phyloP scores from a whole-genome alignment of 2,888 invertebrate genomes.

The Volucella bombylans region DNA sequence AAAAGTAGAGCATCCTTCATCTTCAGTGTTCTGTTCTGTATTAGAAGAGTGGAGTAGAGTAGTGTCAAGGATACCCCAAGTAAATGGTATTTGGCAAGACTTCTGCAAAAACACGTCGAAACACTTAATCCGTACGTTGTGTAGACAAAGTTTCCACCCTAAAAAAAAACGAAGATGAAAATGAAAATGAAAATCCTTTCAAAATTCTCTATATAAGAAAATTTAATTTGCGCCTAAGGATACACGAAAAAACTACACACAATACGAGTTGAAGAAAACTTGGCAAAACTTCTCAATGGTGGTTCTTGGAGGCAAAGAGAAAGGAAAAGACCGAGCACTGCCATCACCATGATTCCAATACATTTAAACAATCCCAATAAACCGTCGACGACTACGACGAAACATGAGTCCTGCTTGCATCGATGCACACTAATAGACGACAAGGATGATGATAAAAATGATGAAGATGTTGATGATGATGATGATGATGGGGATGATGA shows the following conservation, averaged over 20 bases:
- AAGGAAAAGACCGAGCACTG: slow-evolving; percentile 12
- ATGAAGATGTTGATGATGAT: slow-evolving; percentile 26
- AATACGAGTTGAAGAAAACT: slow-evolving; percentile 31
- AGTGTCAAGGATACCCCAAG: too few relatives aligned
- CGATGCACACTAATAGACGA: slow-evolving; percentile 60
- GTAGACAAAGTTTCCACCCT: too few relatives aligned
- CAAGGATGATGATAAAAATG: slow-evolving; percentile 33
- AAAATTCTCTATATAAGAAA: slow-evolving; percentile 6
- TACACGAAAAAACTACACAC: slow-evolving; percentile 1
- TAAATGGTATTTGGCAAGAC: too few relatives aligned
- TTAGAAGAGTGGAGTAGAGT: too few relatives aligned
- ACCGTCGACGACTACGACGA: slow-evolving; percentile 3
- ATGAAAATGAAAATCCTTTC: slow-evolving; percentile 11
- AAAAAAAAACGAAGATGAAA: not conserved
- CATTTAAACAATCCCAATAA: slow-evolving; percentile 16
- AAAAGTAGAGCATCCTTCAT: too few relatives aligned
- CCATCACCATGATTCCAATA: slow-evolving; percentile 24
- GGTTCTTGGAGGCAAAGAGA: slow-evolving; percentile 6
- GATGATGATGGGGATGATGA: too few relatives aligned
- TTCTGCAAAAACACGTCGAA: too few relatives aligned
- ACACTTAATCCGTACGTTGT: too few relatives aligned
- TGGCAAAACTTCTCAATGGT: slow-evolving; percentile 24
- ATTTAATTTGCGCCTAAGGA: slow-evolving; percentile 58
- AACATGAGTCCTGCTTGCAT: slow-evolving; percentile 38
- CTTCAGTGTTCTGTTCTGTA: too few relatives aligned